Evolutionary conservation across 2,797 vertebrate genomes (phyloP), one percentile per base, ranked within the genome.

Genomic region (Masticophis lateralis): DNA sequence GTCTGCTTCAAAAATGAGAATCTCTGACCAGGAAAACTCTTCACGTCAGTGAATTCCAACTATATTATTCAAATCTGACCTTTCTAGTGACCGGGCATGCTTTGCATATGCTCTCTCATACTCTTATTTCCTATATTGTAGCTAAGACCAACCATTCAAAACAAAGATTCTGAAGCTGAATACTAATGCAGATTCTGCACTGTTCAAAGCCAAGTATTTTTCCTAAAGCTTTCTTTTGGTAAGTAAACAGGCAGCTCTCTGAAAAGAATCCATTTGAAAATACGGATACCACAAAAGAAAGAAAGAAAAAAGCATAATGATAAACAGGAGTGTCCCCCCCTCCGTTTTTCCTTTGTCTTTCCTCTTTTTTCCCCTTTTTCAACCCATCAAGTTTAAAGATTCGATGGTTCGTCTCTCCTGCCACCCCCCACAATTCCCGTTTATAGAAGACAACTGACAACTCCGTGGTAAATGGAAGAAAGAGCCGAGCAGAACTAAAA

Each of bases 381-480:
- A 89, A 94, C 90, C 97, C 96, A 98, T 98, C 97, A 97, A 98
- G 97, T 98, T 98, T 97, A 97, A 98, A 97, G 97, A 98, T 96
- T 98, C 96, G 93, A 93, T 51, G 0, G 95, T 1, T 96, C 93
- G 96, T 97, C 97, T 97, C 96, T 96, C 74, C 83, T 83, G 25
- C 74, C 74, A 25, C 74, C 69, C 92, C 37, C 74, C 20, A 32
- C 87, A 59, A 88, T 53, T 55, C 97, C 97, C 98, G 95, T 98
- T 99, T 98, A 98, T 98, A 98, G 98, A 98, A 97, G 98, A 98
- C 98, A 98, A 98, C 97, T 99, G 99, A 99, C 99, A 99, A 93
- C 99, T 99, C 99, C 96, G 98, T 98, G 98, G 98, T 98, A 98
- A 99, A 99, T 98, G 98, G 98, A 98, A 98, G 98, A 98, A 98